Conservation (phyloP, 2,797 vertebrate species). For the Coregonus sp. region DNA sequence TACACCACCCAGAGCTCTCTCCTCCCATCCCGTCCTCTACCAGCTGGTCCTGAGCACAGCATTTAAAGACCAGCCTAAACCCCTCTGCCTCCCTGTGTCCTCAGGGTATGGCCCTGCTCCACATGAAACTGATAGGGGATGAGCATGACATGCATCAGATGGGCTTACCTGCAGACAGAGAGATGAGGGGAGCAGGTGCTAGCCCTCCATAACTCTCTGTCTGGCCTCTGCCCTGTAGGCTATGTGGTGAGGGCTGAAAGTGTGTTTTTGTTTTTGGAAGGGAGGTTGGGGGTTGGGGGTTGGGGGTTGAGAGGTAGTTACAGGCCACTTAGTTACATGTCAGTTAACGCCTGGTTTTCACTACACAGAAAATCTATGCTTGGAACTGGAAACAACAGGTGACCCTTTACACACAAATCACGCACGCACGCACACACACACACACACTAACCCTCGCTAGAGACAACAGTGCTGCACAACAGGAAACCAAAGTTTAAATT, state of each 20-base stretch:
- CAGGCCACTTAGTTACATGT: background rate
- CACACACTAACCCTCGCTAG: background rate
- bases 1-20: background rate
- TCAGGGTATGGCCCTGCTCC: background rate
- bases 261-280: background rate
- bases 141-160: no score
- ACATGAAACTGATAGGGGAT: background rate
- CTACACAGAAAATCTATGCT: background rate
- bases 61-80: background rate
- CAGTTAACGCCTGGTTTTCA: background rate
- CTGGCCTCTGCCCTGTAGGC: slow-evolving; percentile 35
- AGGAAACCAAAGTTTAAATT: background rate
- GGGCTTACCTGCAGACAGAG: background rate
- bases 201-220: slow-evolving; percentile 6
- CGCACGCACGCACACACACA: background rate
- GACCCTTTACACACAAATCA: background rate
- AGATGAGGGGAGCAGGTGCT: background rate
- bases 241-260: background rate
- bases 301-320: background rate
- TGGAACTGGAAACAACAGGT: background rate
- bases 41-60: slow-evolving; percentile 7
- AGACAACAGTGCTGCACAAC: background rate
- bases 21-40: background rate
- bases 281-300: background rate
- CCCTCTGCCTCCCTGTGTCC: background rate